Evolutionary conservation across 2,888 invertebrate genomes (phyloP).

Genomic region (Schizaphis graminum): DNA sequence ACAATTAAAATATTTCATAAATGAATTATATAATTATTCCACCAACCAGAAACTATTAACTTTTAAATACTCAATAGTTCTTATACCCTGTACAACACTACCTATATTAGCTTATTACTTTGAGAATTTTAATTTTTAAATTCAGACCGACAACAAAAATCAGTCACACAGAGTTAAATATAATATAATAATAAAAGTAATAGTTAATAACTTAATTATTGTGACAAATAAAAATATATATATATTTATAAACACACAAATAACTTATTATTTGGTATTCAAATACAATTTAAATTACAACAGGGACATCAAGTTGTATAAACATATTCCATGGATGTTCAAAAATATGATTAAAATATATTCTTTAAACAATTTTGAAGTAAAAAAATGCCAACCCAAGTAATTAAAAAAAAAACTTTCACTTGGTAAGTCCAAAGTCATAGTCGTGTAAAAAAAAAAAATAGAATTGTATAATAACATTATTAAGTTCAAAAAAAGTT

Average conservation of each 20-base stretch:
- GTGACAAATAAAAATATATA: slow-evolving; percentile 43
- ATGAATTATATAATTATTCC: slow-evolving; percentile 48
- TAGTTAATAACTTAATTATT: slow-evolving; percentile 49
- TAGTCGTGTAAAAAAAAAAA: slow-evolving; percentile 26
- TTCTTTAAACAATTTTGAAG: background rate
- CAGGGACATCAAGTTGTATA: slow-evolving; percentile 23
- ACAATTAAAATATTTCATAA: background rate
- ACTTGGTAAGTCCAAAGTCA: background rate
- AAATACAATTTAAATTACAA: slow-evolving; percentile 42
- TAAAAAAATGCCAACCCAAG: slow-evolving; percentile 27
- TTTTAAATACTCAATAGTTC: slow-evolving; percentile 57
- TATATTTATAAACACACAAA: slow-evolving; percentile 14
- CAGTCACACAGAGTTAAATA: slow-evolving; percentile 36
- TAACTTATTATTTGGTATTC: slow-evolving; percentile 30
- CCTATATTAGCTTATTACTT: slow-evolving; percentile 41
- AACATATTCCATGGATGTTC: slow-evolving; percentile 1
- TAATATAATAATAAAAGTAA: slow-evolving; percentile 24
- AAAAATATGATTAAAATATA: slow-evolving; percentile 38
- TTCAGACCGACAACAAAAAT: slow-evolving; percentile 53
- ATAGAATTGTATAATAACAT: slow-evolving; percentile 47
- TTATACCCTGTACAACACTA: slow-evolving; percentile 63
- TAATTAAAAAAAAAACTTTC: slow-evolving; percentile 13
- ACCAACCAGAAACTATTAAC: slow-evolving; percentile 14
- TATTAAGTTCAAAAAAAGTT: slow-evolving; percentile 51
- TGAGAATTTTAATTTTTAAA: slow-evolving; percentile 43